phyloP scores from a whole-genome alignment of 2,888 invertebrate genomes.

The Oxycera nigricornis region DNA sequence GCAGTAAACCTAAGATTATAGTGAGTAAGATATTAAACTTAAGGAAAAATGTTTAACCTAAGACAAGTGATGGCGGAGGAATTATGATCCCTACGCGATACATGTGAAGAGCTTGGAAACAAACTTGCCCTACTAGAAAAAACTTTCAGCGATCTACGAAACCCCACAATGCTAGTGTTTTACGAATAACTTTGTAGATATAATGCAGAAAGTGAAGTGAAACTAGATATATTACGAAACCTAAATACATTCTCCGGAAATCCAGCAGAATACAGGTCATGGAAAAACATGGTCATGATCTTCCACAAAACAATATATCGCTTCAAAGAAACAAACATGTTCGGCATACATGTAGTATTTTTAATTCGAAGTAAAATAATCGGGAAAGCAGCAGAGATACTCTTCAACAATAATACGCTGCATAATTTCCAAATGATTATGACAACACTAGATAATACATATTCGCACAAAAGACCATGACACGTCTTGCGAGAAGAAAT shows the following conservation, averaged over 20 bases:
- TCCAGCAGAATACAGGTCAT: background rate
- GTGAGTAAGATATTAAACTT: background rate
- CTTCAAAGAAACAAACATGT: background rate
- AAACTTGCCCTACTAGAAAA: background rate
- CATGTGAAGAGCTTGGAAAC: too few species aligned
- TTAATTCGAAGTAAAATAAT: background rate
- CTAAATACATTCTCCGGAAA: background rate
- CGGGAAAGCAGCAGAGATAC: background rate
- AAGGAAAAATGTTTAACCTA: background rate
- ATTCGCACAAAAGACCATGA: background rate
- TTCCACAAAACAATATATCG: background rate
- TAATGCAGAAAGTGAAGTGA: background rate
- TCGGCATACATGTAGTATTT: background rate
- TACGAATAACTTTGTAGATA: background rate
- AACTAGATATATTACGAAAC: background rate
- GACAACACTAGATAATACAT: background rate
- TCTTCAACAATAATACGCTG: background rate
- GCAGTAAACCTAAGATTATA: background rate
- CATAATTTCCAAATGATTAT: slow-evolving; percentile 8
- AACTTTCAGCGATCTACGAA: background rate
- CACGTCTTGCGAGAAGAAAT: background rate
- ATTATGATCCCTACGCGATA: background rate
- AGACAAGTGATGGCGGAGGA: background rate
- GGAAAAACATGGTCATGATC: background rate
- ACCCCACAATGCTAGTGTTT: background rate